Evolutionary conservation across 2,888 invertebrate species (phyloP).

Genomic region (Drosophila multiciliata): DNA sequence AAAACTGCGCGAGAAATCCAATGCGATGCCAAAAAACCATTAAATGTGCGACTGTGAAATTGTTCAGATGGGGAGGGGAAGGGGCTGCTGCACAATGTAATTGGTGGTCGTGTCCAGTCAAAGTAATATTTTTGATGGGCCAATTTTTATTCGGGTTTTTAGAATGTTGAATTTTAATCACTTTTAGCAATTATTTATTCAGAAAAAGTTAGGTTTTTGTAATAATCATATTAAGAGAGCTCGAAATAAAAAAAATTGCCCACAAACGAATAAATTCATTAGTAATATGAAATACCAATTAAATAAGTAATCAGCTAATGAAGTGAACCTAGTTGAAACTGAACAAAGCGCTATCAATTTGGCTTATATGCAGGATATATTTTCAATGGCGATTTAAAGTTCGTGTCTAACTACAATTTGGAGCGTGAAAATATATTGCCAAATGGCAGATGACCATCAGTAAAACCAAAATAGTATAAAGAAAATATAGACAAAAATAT

Average conservation of each 20-base stretch:
- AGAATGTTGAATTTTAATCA: neutral
- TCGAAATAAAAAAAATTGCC: slow-evolving; percentile 33
- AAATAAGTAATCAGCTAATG: slow-evolving; percentile 18
- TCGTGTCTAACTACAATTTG: slow-evolving; percentile 33
- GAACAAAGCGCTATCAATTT: slow-evolving; percentile 3
- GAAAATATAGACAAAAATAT: neutral
- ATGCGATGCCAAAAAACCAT: slow-evolving; percentile 55
- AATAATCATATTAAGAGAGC: neutral
- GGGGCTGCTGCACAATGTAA: neutral
- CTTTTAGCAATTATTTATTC: neutral
- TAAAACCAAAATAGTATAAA: slow-evolving; percentile 1
- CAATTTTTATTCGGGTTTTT: neutral
- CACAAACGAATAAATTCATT: slow-evolving; percentile 71
- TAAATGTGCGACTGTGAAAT: slow-evolving; percentile 8
- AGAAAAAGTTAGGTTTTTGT: neutral
- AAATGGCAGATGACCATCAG: slow-evolving; percentile 26
- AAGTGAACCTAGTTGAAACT: neutral
- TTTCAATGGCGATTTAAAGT: slow-evolving; percentile 24
- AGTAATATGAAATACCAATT: slow-evolving; percentile 46
- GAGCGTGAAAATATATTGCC: slow-evolving; percentile 9
- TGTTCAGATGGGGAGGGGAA: neutral
- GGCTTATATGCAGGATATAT: neutral
- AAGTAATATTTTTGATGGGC: neutral
- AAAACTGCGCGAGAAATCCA: slow-evolving; percentile 45
- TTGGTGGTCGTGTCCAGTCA: neutral